Conservation (phyloP, 2,113 vertebrate species). For the Emydura subglobosa region DNA sequence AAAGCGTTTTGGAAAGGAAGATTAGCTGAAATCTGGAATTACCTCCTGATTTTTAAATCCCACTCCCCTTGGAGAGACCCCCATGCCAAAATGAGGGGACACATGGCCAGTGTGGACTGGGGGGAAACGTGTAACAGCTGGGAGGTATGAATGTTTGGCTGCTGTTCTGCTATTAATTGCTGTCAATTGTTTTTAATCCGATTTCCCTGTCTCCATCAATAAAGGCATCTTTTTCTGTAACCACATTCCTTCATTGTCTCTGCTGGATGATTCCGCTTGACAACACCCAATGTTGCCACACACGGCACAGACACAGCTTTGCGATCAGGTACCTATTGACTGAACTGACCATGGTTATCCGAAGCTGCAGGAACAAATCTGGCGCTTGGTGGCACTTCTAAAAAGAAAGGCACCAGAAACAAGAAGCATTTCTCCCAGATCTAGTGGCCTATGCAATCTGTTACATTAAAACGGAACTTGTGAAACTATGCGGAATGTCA, state of each 20-base stretch:
- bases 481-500: neutral
- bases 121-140: neutral
- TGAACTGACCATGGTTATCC: conserved; percentile 56
- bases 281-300: conserved; percentile 56
- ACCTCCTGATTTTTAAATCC: neutral
- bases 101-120: neutral
- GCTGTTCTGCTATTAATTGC: conserved; percentile 44
- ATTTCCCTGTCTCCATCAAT: conserved; percentile 30
- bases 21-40: conserved; percentile 1
- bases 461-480: conserved; percentile 11
- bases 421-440: conserved; percentile 1
- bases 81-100: neutral
- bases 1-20: neutral
- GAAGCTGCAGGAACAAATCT: conserved; percentile 41
- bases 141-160: neutral
- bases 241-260: conserved; percentile 61
- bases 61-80: neutral
- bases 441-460: conserved; percentile 14
- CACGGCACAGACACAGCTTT: conserved; percentile 53
- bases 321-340: conserved; percentile 35
- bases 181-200: conserved; percentile 30
- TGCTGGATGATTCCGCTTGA: conserved; percentile 56
- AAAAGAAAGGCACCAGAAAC: neutral
- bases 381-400: neutral
- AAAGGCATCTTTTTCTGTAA: conserved; percentile 51